Base-by-base conservation (phyloP, 2,797 vertebrate genomes). In the Anomalospiza imberbis region DNA sequence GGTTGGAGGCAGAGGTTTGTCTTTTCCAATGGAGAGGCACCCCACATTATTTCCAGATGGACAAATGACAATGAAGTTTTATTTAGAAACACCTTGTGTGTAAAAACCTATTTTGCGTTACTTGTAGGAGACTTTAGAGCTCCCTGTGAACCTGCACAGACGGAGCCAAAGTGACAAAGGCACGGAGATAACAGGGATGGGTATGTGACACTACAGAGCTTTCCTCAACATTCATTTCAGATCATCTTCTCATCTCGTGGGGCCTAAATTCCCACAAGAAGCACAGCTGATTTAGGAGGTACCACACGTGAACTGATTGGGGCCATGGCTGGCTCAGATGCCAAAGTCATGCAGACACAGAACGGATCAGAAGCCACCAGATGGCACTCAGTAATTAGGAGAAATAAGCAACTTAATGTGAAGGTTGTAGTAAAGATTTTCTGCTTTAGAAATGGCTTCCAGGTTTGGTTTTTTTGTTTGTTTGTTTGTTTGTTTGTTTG, bases 301-400 rank as follows among this genome's bases (percentile, higher is more conserved):
- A 20, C 18, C 47, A 50, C 34, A 38, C 22, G 68, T 54, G 67
- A 87, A 21, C 34, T 58, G 36, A 18, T 2, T 8, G n/a, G 25
- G 71, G 48, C 36, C 5, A 3, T 4, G 25, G 7, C 44, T 82
- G 55, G 57, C 61, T 83, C 45, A 29, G 42, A 42, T 36, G n/a
- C 48, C 60, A 6, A 13, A 67, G 54, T n/a, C 1, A 0, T 17
- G 38, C 62, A 72, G 68, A 82, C 48, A 84, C 47, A 48, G 54
- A 51, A 31, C 2, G 61, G 81, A 80, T 4, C 55, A 90, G 70
- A 81, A 44, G 73, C 79, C 95, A 63, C 85, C 94, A 95, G 95
- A 86, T 84, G 91, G 94, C 96, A 95, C 91, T 84, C 92, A 73
- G 74, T 18, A 92, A 88, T 93, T 89, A 84, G 73, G 1, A 81